Conservation (phyloP, 2,113 vertebrate genomes). For the Cavia aperea region DNA sequence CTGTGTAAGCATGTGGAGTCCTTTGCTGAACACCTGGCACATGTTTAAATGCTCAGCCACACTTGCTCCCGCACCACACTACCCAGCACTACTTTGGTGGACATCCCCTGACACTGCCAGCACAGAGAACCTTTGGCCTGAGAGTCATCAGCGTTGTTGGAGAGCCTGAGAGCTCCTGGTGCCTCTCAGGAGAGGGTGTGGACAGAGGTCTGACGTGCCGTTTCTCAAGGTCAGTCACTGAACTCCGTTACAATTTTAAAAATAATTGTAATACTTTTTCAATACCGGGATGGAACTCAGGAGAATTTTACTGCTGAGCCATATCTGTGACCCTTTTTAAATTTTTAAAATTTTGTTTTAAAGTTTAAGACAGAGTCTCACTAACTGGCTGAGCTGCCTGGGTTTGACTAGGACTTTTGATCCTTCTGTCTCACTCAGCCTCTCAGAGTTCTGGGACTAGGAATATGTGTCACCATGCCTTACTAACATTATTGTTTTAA, state of each 20-base stretch:
- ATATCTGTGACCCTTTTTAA: background rate
- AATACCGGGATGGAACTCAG: background rate
- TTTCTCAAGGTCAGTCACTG: background rate
- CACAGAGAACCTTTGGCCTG: background rate
- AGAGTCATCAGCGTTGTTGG: background rate
- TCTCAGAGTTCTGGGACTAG: background rate
- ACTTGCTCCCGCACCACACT: background rate
- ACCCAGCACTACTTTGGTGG: background rate
- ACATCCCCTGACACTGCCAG: background rate
- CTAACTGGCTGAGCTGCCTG: background rate
- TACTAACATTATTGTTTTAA: background rate
- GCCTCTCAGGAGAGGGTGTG: rapidly evolving
- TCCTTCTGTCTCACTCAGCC: background rate
- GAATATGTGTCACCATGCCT: background rate
- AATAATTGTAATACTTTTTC: background rate
- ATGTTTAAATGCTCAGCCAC: background rate
- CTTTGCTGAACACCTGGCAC: background rate
- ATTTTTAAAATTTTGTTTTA: background rate
- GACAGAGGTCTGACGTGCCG: background rate
- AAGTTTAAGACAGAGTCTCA: background rate
- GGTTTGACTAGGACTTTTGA: background rate
- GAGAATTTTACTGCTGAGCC: background rate
- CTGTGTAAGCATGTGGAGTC: background rate
- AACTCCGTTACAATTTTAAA: background rate
- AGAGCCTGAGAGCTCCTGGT: background rate